These are phyloP conservation scores for Knipowitschia caucasica DNA, from an alignment of 2,797 vertebrate genomes.

Conservation along the genomic window DNA sequence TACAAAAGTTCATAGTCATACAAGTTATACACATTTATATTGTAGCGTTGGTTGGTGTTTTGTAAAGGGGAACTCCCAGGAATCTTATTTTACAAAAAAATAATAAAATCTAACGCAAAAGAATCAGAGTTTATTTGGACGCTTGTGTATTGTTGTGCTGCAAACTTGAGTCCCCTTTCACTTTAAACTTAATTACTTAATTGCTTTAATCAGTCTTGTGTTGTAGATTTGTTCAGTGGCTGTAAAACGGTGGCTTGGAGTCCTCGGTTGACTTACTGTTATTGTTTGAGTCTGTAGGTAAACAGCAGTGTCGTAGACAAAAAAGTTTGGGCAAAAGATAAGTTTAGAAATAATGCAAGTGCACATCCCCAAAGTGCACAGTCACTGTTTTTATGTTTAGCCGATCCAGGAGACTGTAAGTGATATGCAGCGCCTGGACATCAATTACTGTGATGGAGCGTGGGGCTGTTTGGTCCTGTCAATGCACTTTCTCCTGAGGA, in stretches of 20 bases:
- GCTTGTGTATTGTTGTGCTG: neutral
- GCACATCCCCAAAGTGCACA: constrained; percentile 43
- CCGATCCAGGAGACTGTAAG: constrained; percentile 40
- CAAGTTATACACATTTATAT: no score
- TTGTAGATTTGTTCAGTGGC: neutral
- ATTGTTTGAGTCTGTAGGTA: constrained; percentile 6
- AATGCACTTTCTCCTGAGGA: constrained; percentile 22
- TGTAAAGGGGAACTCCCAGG: no score
- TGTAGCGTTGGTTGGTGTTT: no score
- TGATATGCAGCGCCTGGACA: constrained; percentile 50
- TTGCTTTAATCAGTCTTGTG: neutral
- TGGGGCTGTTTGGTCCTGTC: constrained; percentile 22
- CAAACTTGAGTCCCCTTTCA: neutral
- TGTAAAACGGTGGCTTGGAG: neutral
- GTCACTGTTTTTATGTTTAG: constrained; percentile 37
- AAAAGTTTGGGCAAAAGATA: constrained; percentile 28
- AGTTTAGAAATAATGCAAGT: constrained; percentile 38
- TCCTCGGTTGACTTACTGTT: constrained; percentile 1
- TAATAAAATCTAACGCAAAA: neutral
- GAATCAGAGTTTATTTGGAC: neutral
- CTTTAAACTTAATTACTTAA: neutral
- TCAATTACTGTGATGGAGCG: constrained; percentile 50
- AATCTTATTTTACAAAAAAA: no score
- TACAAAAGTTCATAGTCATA: no score
- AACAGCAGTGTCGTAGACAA: constrained; percentile 13